phyloP scores from a whole-genome alignment of 2,113 vertebrate species.

The Phaethon lepturus region DNA sequence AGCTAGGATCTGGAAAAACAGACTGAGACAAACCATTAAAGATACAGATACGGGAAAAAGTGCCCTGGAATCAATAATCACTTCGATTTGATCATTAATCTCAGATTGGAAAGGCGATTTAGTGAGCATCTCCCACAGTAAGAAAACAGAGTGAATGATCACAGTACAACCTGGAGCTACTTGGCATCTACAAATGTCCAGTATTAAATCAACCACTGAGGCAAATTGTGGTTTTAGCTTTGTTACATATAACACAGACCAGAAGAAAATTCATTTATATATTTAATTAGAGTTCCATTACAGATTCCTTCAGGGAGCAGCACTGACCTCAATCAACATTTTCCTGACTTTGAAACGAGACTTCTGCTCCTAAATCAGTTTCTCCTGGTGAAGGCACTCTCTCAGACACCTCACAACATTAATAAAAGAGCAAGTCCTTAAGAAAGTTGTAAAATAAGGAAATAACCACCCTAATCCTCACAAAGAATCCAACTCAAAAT shows the following conservation, averaged over 20 bases:
- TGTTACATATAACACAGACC: background rate
- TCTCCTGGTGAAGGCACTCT: background rate
- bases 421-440: background rate
- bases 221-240: background rate
- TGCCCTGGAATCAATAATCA: background rate
- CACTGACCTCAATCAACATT: background rate
- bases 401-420: background rate
- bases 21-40: background rate
- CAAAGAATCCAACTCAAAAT: constrained; percentile 9
- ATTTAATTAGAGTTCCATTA: background rate
- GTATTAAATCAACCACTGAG: background rate
- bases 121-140: background rate
- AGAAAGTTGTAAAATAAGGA: background rate
- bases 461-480: background rate
- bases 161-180: background rate
- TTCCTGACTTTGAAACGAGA: background rate
- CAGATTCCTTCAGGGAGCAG: background rate
- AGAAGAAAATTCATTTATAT: background rate
- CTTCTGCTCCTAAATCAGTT: background rate
- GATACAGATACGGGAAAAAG: background rate
- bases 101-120: background rate
- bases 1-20: background rate
- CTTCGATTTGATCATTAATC: background rate
- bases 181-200: background rate
- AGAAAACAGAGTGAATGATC: background rate